Evolutionary conservation across 2,113 vertebrate genomes (phyloP).

Genomic region (Muscicapa adusta): DNA sequence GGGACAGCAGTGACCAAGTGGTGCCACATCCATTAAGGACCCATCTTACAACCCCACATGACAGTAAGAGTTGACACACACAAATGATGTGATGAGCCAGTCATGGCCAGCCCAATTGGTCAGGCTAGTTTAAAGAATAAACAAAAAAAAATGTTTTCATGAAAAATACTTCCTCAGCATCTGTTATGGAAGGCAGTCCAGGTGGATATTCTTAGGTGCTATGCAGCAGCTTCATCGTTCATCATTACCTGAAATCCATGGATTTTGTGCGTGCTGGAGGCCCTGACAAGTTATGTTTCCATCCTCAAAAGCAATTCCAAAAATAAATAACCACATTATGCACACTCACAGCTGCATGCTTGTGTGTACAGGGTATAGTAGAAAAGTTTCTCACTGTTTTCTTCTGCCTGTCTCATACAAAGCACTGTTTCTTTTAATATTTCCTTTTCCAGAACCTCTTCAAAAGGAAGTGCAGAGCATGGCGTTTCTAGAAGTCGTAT

Average conservation of each 20-base stretch:
- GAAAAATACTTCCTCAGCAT: background rate
- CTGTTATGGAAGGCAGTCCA: background rate
- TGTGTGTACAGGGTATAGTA: background rate
- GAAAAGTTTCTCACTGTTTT: background rate
- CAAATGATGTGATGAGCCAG: accelerated
- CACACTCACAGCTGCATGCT: accelerated
- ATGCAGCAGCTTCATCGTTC: background rate
- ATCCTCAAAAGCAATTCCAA: background rate
- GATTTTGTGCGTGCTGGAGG: too few relatives aligned
- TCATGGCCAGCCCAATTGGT: background rate
- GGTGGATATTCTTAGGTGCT: background rate
- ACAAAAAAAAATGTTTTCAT: background rate
- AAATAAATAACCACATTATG: background rate
- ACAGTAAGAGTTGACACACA: background rate
- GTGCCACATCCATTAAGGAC: background rate
- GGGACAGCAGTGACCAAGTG: background rate
- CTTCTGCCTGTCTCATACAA: background rate
- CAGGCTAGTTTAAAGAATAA: background rate
- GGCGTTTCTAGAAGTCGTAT: slow-evolving; percentile 91
- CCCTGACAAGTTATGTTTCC: background rate
- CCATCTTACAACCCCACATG: background rate
- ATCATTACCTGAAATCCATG: background rate
- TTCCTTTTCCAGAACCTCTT: slow-evolving; percentile 74
- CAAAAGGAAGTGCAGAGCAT: slow-evolving; percentile 91
- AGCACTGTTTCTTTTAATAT: background rate